phyloP scores from a whole-genome alignment of 2,888 invertebrate genomes.

The Brachyptera putata region DNA sequence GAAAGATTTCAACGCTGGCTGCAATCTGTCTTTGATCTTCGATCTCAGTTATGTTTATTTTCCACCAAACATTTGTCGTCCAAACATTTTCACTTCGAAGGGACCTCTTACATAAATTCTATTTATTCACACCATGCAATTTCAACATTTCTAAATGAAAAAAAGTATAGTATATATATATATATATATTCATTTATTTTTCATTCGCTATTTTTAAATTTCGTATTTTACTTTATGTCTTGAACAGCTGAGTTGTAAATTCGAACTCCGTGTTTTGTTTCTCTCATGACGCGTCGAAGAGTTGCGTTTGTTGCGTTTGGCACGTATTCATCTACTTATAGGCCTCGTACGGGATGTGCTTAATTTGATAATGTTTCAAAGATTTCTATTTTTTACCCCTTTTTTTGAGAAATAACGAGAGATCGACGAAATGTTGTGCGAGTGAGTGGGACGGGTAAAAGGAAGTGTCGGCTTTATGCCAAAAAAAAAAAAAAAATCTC shows the following conservation, averaged over 20 bases:
- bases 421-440: constrained; percentile 12
- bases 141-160: too few relatives aligned
- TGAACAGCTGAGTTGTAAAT: constrained; percentile 11
- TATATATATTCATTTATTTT: constrained; percentile 15
- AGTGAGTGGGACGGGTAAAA: constrained; percentile 4
- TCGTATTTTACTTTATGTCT: not conserved
- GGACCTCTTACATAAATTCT: too few relatives aligned
- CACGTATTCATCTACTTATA: not conserved
- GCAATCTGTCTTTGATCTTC: too few relatives aligned
- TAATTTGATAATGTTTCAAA: constrained; percentile 14
- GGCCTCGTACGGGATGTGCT: constrained; percentile 14
- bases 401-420: too few relatives aligned
- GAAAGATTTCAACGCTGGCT: too few relatives aligned
- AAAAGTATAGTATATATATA: too few relatives aligned
- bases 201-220: constrained; percentile 2
- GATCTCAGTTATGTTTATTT: too few relatives aligned
- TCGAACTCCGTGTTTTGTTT: constrained; percentile 1
- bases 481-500: not conserved
- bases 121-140: too few relatives aligned
- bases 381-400: constrained; percentile 5
- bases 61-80: too few relatives aligned
- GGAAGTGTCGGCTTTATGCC: constrained; percentile 14
- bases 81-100: too few relatives aligned
- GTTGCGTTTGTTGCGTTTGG: constrained; percentile 14
- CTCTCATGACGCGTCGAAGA: constrained; percentile 3